phyloP scores from a whole-genome alignment of 2,797 vertebrate genomes.

The Poeciliopsis presidionis region DNA sequence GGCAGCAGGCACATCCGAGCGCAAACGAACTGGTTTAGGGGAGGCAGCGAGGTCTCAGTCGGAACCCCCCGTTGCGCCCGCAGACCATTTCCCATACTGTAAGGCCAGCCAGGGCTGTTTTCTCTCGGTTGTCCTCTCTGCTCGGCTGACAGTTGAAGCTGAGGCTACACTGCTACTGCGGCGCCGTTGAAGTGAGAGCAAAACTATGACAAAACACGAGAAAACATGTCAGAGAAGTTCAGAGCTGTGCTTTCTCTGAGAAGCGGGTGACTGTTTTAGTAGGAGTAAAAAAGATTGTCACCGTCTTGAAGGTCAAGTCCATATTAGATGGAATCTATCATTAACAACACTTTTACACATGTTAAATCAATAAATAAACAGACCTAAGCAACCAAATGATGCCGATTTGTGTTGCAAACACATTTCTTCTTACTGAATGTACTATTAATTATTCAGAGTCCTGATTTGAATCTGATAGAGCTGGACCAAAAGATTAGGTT shows the following conservation, averaged over 20 bases:
- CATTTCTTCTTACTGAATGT: neutral
- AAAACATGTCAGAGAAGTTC: conserved; percentile 65
- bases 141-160: conserved; percentile 74
- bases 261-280: conserved; percentile 28
- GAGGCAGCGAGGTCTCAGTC: conserved; percentile 79
- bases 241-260: conserved; percentile 38
- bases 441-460: neutral
- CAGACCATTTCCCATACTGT: conserved; percentile 81
- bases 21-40: conserved; percentile 80
- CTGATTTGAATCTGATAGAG: neutral
- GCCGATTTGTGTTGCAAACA: neutral
- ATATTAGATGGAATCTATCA: conserved; percentile 1
- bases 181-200: conserved; percentile 74
- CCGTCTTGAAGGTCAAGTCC: neutral
- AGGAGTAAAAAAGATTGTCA: neutral
- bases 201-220: conserved; percentile 66
- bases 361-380: conserved; percentile 12
- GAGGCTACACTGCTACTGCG: conserved; percentile 64
- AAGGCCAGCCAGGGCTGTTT: conserved; percentile 78
- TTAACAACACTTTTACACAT: conserved; percentile 1
- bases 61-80: conserved; percentile 77
- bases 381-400: neutral
- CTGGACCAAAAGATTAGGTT: neutral
- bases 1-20: conserved; percentile 76
- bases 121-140: conserved; percentile 70